phyloP scores from a whole-genome alignment of 2,113 vertebrate species.

The Xenopus borealis region DNA sequence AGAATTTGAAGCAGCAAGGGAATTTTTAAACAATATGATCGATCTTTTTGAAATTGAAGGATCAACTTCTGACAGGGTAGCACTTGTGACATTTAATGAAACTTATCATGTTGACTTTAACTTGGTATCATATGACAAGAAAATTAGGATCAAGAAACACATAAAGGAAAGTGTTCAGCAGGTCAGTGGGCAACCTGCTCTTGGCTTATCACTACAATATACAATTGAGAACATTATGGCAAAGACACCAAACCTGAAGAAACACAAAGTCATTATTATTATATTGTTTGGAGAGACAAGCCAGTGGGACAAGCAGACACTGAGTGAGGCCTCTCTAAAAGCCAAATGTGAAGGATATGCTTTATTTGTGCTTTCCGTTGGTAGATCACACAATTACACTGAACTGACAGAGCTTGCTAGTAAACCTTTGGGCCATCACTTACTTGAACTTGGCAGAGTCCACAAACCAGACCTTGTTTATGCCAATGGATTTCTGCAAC shows the following conservation, averaged over 20 bases:
- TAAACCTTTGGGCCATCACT: constrained; percentile 56
- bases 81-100: constrained; percentile 54
- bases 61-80: constrained; percentile 51
- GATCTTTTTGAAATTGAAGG: constrained; percentile 56
- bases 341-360: constrained; percentile 64
- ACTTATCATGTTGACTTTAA: constrained; percentile 58
- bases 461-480: constrained; percentile 59
- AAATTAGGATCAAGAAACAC: constrained; percentile 53
- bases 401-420: constrained; percentile 59
- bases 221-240: constrained; percentile 57
- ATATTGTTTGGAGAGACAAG: constrained; percentile 58
- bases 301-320: constrained; percentile 48
- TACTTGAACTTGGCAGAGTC: constrained; percentile 59
- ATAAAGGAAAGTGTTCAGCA: constrained; percentile 45
- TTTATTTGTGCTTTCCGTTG: constrained; percentile 61
- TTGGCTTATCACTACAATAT: constrained; percentile 56
- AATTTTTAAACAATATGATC: constrained; percentile 52
- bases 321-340: constrained; percentile 51
- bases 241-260: constrained; percentile 45
- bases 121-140: constrained; percentile 51
- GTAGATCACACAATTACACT: constrained; percentile 49
- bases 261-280: constrained; percentile 58
- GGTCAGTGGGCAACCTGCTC: constrained; percentile 42
- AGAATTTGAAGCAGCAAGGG: constrained; percentile 54
- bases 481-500: constrained; percentile 52